phyloP scores from a whole-genome alignment of 2,113 vertebrate species.

The Cheirogaleus medius region DNA sequence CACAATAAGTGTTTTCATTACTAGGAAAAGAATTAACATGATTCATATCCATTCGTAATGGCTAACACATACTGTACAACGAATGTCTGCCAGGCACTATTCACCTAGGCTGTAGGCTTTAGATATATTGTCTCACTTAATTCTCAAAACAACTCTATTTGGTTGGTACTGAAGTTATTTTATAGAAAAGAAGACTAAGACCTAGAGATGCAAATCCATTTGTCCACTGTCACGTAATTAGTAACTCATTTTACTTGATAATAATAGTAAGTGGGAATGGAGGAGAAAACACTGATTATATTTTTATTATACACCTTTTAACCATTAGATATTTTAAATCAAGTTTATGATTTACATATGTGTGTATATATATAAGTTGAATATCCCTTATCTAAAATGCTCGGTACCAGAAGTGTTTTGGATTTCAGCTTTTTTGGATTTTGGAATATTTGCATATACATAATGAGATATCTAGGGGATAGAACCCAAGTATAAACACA shows the following conservation, averaged over 20 bases:
- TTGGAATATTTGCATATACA: neutral
- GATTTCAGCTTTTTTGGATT: neutral
- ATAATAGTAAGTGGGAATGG: neutral
- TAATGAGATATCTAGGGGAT: neutral
- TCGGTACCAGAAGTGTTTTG: too few species aligned
- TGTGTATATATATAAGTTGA: neutral
- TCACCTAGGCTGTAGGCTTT: neutral
- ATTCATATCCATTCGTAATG: neutral
- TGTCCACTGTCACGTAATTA: neutral
- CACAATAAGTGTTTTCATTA: neutral
- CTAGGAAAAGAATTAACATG: neutral
- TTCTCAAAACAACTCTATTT: neutral
- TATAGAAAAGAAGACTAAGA: neutral
- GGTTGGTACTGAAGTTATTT: neutral
- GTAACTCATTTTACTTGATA: neutral
- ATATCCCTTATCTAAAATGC: too few species aligned
- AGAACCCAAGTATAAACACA: neutral
- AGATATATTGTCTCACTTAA: neutral
- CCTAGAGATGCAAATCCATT: neutral
- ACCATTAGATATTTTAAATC: neutral
- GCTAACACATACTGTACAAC: neutral
- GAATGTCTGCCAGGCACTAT: neutral
- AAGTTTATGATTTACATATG: neutral
- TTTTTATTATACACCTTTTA: neutral
- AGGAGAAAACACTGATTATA: neutral